Evolutionary conservation across 2,888 invertebrate species (phyloP).

Genomic region (Arrhopalites spinosus): DNA sequence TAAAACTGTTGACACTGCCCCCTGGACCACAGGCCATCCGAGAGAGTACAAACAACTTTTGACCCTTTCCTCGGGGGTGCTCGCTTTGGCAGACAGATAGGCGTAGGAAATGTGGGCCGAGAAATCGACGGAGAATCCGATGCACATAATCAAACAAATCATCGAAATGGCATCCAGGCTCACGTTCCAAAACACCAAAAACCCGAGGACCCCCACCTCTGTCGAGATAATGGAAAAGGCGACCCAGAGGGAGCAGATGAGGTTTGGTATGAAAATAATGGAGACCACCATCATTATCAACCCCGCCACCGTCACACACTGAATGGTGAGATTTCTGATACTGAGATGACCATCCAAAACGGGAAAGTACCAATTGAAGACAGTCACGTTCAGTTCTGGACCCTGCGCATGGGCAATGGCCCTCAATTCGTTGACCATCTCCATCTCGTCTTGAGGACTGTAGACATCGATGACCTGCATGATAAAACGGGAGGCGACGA

Average conservation of each 20-base stretch:
- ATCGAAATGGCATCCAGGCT: constrained; percentile 93
- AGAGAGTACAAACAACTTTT: constrained; percentile 85
- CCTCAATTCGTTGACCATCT: constrained; percentile 83
- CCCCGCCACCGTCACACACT: constrained; percentile 87
- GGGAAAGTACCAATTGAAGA: constrained; percentile 94
- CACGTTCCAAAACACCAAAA: constrained; percentile 95
- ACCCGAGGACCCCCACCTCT: constrained; percentile 90
- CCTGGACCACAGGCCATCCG: constrained; percentile 89
- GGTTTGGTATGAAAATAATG: constrained; percentile 89
- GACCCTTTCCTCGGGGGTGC: constrained; percentile 76
- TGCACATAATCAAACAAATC: constrained; percentile 97
- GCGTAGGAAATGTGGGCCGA: constrained; percentile 95
- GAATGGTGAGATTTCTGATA: constrained; percentile 83
- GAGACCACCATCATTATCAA: constrained; percentile 92
- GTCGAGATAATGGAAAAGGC: constrained; percentile 93
- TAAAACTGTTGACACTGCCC: constrained; percentile 86
- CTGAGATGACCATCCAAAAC: constrained; percentile 93
- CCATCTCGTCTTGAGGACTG: constrained; percentile 89
- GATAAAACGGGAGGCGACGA: constrained; percentile 81
- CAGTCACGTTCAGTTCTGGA: constrained; percentile 75
- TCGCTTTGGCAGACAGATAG: constrained; percentile 86
- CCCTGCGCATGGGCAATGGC: constrained; percentile 74
- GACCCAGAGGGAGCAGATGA: constrained; percentile 90
- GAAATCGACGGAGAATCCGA: constrained; percentile 94
- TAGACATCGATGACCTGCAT: constrained; percentile 88